Base-by-base conservation (phyloP, 2,113 vertebrate species). In the Capreolus pygargus region DNA sequence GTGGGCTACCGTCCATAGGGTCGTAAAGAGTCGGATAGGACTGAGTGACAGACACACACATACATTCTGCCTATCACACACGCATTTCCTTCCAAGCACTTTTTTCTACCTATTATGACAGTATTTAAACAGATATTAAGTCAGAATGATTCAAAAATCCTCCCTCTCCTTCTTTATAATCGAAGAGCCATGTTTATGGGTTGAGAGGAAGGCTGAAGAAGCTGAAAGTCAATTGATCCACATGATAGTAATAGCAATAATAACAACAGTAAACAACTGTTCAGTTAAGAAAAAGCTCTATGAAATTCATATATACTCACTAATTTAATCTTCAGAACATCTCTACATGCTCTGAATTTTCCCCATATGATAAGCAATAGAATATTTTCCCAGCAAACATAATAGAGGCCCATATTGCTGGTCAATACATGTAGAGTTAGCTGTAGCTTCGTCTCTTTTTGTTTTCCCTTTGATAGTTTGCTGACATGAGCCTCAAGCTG, bases 381-480 rank as follows among this genome's bases (percentile, higher is more conserved):
- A n/a, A 52, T 8, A 25, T 58, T 28, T 3, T n/a, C n/a, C 57
- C 47, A 28, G 12, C 96, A 2, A 58, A 9, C 43, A n/a, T 50
- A 14, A 1, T 0, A 10, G n/a, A 61, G 45, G 25, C 30, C n/a
- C 27, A 0, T 2, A 1, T 11, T 67, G n/a, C 76, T 47, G 39
- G 55, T 30, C 85, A 33, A 0, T 70, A 27, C 11, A 1, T 39
- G 54, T 21, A 10, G 16, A 70, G 39, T 85, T n/a, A 23, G 12
- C 54, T n/a, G 15, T 3, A 1, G 43, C n/a, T 67, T 25, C 60
- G 3, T 47, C 27, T 78, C 17, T 3, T 58, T 74, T 64, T 36
- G 52, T 47, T 36, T 86, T 30, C 15, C 27, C 45, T 61, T 45
- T 47, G 45, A 21, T 52, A 30, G 47, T 91, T 94, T 74, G 64